These are phyloP conservation scores for Dicaeum eximium DNA, from an alignment of 2,113 vertebrate genomes.

Conservation along the genomic window DNA sequence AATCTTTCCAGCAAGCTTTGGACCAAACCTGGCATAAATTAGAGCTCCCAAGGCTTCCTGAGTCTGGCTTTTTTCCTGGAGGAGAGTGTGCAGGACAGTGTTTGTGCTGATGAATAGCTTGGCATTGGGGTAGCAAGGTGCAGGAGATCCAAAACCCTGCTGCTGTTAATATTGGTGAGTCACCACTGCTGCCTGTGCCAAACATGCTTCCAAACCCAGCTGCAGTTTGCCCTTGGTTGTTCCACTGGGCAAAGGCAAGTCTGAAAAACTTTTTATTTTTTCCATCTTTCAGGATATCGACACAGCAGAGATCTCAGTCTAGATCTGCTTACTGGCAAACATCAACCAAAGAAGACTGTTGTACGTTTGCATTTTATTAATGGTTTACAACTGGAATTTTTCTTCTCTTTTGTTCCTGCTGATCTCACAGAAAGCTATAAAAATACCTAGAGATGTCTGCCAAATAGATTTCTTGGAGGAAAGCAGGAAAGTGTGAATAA, in stretches of 20 bases:
- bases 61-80: neutral
- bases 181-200: constrained; percentile 1
- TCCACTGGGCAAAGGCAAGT: constrained; percentile 1
- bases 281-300: neutral
- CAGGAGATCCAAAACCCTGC: constrained; percentile 20
- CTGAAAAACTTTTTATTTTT: neutral
- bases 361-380: neutral
- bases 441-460: neutral
- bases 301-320: neutral
- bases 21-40: neutral
- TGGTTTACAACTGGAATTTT: neutral
- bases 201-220: neutral
- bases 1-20: neutral
- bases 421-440: constrained; percentile 14
- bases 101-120: constrained; percentile 25
- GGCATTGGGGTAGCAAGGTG: neutral
- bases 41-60: neutral
- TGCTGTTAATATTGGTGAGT: constrained; percentile 44
- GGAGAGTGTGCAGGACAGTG: neutral
- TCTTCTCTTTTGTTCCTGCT: constrained; percentile 36
- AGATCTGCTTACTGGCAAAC: neutral
- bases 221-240: constrained; percentile 44
- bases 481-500: constrained; percentile 43
- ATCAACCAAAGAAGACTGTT: neutral
- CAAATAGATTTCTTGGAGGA: constrained; percentile 21